Evolutionary conservation across 1,140 invertebrate species (phyloP).

Genomic region (Trialeurodes vaporariorum): DNA sequence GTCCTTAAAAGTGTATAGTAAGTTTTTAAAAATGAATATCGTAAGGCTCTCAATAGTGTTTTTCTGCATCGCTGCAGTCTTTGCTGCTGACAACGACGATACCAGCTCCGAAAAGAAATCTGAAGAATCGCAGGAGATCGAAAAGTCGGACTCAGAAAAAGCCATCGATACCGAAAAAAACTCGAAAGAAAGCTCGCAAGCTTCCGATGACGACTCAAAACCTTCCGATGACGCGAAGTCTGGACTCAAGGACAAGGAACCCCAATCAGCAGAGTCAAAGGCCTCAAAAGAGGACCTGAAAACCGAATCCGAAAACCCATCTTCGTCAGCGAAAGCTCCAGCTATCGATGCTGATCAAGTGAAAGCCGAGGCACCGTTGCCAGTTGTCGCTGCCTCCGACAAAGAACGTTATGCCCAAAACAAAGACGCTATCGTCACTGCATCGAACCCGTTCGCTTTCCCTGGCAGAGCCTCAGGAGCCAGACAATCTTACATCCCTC

Average conservation of each 20-base stretch:
- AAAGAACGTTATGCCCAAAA: background rate
- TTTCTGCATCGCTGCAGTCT: background rate
- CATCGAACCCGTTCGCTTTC: background rate
- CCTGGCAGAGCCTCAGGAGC: too few species aligned
- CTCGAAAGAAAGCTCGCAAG: too few species aligned
- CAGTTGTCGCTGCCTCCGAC: too few species aligned
- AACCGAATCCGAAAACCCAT: background rate
- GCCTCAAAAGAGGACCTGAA: background rate
- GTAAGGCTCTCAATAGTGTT: background rate
- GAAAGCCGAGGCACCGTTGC: too few species aligned
- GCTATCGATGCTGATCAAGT: background rate
- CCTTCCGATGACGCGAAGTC: too few species aligned
- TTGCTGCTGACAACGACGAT: too few species aligned
- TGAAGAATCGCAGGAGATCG: too few species aligned
- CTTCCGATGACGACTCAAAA: too few species aligned
- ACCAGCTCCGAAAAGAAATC: too few species aligned
- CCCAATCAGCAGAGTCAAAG: background rate
- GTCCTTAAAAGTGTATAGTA: too few species aligned
- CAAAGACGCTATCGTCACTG: background rate
- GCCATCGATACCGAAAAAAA: background rate
- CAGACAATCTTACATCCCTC: background rate
- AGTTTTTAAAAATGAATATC: too few species aligned
- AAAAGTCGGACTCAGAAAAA: background rate
- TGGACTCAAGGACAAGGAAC: background rate
- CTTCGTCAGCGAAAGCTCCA: background rate